Conservation (phyloP, 2,888 invertebrate species). For the Drosophila fulvimacula region DNA sequence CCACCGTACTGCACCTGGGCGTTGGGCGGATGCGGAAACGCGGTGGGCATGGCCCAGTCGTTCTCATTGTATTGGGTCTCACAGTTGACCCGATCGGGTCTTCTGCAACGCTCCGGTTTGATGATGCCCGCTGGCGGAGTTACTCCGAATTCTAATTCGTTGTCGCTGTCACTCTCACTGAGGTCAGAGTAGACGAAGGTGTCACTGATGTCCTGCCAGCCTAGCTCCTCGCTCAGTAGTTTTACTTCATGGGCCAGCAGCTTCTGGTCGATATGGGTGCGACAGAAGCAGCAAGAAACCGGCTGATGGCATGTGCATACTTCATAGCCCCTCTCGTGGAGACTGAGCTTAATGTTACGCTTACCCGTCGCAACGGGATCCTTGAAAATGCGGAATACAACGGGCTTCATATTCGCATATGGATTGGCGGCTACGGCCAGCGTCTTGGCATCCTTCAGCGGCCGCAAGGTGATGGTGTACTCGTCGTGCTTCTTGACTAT, state of each 20-base stretch:
- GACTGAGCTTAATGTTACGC: constrained; percentile 86
- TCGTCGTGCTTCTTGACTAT: constrained; percentile 88
- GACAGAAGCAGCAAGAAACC: constrained; percentile 82
- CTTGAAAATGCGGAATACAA: constrained; percentile 89
- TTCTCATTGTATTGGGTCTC: constrained; percentile 88
- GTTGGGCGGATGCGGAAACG: constrained; percentile 71
- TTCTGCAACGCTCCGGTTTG: constrained; percentile 86
- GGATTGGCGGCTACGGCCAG: constrained; percentile 88
- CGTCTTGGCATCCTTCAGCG: constrained; percentile 87
- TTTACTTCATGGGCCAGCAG: constrained; percentile 85
- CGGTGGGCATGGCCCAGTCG: constrained; percentile 84
- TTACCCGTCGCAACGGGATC: constrained; percentile 85
- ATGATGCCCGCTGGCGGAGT: constrained; percentile 90
- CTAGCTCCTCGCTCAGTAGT: constrained; percentile 80
- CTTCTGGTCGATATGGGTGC: constrained; percentile 83
- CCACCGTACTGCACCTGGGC: constrained; percentile 70
- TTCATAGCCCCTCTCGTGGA: constrained; percentile 86
- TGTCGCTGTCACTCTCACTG: constrained; percentile 85
- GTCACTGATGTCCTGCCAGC: constrained; percentile 65
- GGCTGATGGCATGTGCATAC: constrained; percentile 86
- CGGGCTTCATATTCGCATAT: constrained; percentile 89
- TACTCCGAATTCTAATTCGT: constrained; percentile 89
- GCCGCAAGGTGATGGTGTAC: constrained; percentile 89
- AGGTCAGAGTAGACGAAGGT: constrained; percentile 72
- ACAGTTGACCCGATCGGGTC: constrained; percentile 86